Evolutionary conservation across 2,888 invertebrate genomes (phyloP).

Genomic region (Caenorhabditis japonica): DNA sequence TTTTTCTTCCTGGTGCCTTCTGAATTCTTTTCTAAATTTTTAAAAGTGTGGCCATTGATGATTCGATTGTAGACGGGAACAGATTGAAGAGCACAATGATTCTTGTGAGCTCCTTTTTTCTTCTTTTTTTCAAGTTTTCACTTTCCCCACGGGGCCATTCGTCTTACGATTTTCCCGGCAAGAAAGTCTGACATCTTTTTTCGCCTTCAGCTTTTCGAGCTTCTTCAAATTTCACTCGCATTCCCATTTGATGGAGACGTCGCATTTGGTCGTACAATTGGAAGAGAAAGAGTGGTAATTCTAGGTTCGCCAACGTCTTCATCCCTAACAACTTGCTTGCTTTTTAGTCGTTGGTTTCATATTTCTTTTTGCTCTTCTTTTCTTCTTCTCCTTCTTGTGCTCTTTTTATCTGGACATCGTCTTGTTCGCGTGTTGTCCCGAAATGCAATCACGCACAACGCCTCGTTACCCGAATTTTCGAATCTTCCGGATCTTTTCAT

Average conservation of each 20-base stretch:
- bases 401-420: conserved; percentile 39
- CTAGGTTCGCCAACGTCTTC: conserved; percentile 21
- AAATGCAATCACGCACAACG: conserved; percentile 38
- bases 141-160: conserved; percentile 48
- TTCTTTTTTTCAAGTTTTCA: conserved; percentile 2
- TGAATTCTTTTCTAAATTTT: background rate
- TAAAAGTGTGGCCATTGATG: conserved; percentile 33
- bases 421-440: conserved; percentile 19
- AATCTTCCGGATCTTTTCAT: too few relatives aligned
- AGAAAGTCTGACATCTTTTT: conserved; percentile 26
- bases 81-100: too few relatives aligned
- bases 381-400: conserved; percentile 14
- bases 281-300: conserved; percentile 32
- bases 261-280: background rate
- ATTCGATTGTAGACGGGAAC: conserved; percentile 25
- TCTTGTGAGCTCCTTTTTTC: too few relatives aligned
- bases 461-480: conserved; percentile 23
- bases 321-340: conserved; percentile 17
- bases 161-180: conserved; percentile 16
- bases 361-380: conserved; percentile 3
- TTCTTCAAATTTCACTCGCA: background rate
- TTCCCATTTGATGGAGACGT: background rate
- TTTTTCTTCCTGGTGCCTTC: background rate
- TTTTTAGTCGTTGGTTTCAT: conserved; percentile 31
- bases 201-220: conserved; percentile 6